Evolutionary conservation across 1,140 invertebrate genomes (phyloP).

Genomic region (Heliconius himera): DNA sequence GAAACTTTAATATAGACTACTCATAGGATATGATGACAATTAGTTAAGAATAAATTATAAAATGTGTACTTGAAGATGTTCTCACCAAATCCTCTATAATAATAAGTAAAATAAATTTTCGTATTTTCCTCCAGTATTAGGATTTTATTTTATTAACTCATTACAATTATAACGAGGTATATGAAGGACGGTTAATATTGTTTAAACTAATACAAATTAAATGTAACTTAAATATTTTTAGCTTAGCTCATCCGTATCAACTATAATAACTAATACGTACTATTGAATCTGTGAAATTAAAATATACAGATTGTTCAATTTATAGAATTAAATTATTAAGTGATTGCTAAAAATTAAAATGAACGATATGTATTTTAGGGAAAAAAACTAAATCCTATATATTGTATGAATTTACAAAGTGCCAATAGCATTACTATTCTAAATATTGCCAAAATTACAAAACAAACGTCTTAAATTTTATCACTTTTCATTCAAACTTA

Average conservation of each 20-base stretch:
- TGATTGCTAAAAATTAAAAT: not conserved
- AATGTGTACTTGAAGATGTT: conserved; percentile 1
- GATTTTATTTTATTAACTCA: not conserved
- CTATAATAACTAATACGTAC: not conserved
- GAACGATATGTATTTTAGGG: not conserved
- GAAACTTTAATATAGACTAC: not conserved
- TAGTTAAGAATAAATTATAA: not conserved
- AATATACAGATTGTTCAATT: not conserved
- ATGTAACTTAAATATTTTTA: not conserved
- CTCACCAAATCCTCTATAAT: not conserved
- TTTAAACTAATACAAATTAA: not conserved
- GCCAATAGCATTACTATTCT: not conserved
- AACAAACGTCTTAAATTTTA: not conserved
- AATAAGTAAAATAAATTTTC: not conserved
- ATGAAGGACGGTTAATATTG: not conserved
- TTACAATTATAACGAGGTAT: not conserved
- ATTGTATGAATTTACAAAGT: not conserved
- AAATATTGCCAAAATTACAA: not conserved
- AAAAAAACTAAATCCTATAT: not conserved
- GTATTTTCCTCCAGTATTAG: not conserved
- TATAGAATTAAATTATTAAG: not conserved
- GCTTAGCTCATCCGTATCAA: not conserved
- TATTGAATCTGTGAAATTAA: not conserved
- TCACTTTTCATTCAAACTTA: not conserved
- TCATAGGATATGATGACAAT: not conserved